Evolutionary conservation across 2,888 invertebrate species (phyloP).

Genomic region (Osedax frankpressi): DNA sequence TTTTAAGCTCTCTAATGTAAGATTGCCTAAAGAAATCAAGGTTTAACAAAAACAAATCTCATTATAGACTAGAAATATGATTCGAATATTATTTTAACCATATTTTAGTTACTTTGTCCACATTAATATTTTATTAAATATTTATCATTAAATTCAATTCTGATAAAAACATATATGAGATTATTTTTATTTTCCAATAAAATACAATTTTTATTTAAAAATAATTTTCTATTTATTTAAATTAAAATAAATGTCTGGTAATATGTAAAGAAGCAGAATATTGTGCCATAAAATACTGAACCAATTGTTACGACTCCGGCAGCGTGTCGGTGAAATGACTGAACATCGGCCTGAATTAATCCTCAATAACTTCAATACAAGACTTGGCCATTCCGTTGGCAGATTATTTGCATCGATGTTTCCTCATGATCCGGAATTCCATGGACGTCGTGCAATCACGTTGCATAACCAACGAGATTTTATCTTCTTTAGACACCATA

Average conservation of each 20-base stretch:
- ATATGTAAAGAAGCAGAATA: not conserved
- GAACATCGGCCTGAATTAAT: conserved; percentile 85
- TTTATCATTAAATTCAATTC: too few relatives aligned
- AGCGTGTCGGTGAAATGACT: conserved; percentile 58
- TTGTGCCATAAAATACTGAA: not conserved
- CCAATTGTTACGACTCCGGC: not conserved
- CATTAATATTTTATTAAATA: too few relatives aligned
- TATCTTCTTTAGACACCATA: conserved; percentile 93
- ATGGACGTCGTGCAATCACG: conserved; percentile 79
- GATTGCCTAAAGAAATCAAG: conserved; percentile 50
- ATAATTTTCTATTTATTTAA: not conserved
- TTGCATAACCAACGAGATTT: conserved; percentile 98
- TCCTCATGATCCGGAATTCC: conserved; percentile 88
- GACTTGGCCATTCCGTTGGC: conserved; percentile 76
- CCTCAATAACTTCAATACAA: conserved; percentile 85
- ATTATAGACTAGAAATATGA: too few relatives aligned
- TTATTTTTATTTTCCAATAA: too few relatives aligned
- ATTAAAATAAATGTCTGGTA: not conserved
- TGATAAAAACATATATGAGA: too few relatives aligned
- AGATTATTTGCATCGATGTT: conserved; percentile 82
- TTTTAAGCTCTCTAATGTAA: conserved; percentile 82
- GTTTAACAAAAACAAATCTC: too few relatives aligned
- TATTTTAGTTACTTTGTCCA: too few relatives aligned
- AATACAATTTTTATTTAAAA: not conserved
- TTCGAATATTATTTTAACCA: too few relatives aligned